Evolutionary conservation across 2,888 invertebrate genomes (phyloP).

Genomic region (Drosophila phalerata): DNA sequence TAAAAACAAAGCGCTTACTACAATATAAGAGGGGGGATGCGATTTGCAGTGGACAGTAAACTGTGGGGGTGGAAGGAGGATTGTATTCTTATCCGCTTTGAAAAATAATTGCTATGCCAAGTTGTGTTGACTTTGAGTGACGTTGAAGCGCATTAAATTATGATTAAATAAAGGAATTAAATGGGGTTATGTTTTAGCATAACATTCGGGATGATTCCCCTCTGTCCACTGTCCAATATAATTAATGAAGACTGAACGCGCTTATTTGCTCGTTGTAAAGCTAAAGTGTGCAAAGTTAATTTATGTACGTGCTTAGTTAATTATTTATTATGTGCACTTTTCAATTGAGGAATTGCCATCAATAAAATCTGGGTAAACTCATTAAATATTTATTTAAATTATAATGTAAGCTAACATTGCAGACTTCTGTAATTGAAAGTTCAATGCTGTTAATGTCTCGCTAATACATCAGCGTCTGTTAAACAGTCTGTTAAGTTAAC

Average conservation of each 20-base stretch:
- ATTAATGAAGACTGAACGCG: conserved; percentile 57
- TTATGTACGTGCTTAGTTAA: conserved; percentile 1
- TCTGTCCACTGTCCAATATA: conserved; percentile 11
- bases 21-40: conserved; percentile 6
- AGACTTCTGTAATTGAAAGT: background rate
- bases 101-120: conserved; percentile 59
- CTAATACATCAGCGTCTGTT: background rate
- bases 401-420: background rate
- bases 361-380: background rate
- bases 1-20: conserved; percentile 39
- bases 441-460: background rate
- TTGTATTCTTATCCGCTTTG: conserved; percentile 35
- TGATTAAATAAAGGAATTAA: conserved; percentile 69
- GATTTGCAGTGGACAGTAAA: background rate
- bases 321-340: background rate
- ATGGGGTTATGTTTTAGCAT: conserved; percentile 60
- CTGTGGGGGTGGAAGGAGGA: background rate
- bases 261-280: conserved; percentile 16
- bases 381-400: background rate
- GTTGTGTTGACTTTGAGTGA: conserved; percentile 73
- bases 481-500: background rate
- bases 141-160: conserved; percentile 69
- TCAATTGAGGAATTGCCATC: background rate
- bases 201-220: conserved; percentile 11
- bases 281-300: conserved; percentile 7